Conservation (phyloP, 2,113 vertebrate species). For the Gnathonemus longibarbis region DNA sequence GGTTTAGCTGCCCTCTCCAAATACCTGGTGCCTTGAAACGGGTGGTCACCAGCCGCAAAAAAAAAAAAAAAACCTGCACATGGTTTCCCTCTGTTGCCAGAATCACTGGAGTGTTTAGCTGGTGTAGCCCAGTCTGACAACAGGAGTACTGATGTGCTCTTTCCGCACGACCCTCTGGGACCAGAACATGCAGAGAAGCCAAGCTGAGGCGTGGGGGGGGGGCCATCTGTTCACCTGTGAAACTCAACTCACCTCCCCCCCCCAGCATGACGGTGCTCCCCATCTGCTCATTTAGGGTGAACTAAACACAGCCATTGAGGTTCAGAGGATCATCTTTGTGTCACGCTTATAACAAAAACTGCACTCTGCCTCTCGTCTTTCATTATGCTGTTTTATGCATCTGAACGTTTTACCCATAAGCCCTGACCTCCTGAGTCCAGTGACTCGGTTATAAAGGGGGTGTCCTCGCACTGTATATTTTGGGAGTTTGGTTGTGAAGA, state of each 20-base stretch:
- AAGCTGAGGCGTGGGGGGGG: not conserved
- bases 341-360: not conserved
- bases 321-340: not conserved
- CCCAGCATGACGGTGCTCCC: not conserved
- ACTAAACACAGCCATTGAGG: not conserved
- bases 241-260: not conserved
- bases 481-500: not conserved
- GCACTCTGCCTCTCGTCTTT: not conserved
- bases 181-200: not conserved
- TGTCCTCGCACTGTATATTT: not conserved
- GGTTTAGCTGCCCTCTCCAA: conserved; percentile 42
- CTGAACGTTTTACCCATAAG: not conserved
- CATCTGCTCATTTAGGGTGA: not conserved
- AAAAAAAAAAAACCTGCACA: conserved; percentile 11
- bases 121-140: not conserved
- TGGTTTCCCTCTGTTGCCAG: not conserved
- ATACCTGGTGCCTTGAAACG: conserved; percentile 37
- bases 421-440: not conserved
- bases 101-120: not conserved
- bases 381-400: not conserved
- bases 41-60: conserved; percentile 26
- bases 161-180: not conserved
- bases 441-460: not conserved
- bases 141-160: not conserved
- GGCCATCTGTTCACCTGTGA: not conserved